A percentile compares a stretch with the other conserved stretches of the same genome.
phyloP scores from a whole-genome alignment of 2,888 invertebrate species.

The Lapara coniferarum region DNA sequence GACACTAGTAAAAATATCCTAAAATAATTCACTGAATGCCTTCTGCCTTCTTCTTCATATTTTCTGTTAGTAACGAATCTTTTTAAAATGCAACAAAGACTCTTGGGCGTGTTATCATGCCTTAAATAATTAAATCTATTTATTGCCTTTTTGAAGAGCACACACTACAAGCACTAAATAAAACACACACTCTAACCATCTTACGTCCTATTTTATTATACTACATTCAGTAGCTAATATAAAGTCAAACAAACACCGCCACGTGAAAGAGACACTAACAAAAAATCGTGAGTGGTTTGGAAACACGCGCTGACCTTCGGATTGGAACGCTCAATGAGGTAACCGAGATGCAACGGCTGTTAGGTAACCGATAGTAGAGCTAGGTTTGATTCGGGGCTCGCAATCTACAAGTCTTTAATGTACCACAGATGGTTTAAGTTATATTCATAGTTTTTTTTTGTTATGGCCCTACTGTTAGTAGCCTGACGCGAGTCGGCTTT shows the following conservation, averaged over 20 bases:
- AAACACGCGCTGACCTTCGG: constrained; percentile 45
- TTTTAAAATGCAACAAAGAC: no score
- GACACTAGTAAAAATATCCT: no score
- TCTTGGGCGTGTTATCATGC: no score
- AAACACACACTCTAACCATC: not conserved
- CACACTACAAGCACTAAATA: no score
- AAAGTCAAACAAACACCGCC: not conserved
- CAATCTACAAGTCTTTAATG: not conserved
- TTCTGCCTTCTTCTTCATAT: not conserved
- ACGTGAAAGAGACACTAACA: constrained; percentile 6
- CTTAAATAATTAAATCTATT: no score
- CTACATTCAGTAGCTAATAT: not conserved
- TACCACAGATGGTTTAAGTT: not conserved
- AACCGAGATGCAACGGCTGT: constrained; percentile 54
- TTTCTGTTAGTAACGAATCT: no score
- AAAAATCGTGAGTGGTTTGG: constrained; percentile 22
- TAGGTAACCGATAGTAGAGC: constrained; percentile 56
- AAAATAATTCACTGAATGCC: not conserved
- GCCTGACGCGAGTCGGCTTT: no score
- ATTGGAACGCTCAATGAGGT: constrained; percentile 49
- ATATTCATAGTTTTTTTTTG: not conserved
- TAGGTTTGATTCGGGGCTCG: constrained; percentile 42
- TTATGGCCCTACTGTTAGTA: no score
- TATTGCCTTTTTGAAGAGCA: no score
- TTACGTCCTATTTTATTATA: not conserved